A percentile compares a stretch with the other conserved stretches of the same genome.
Evolutionary conservation across 92 coral and sea anemone genomes (phyloP).

Genomic region (Actinostola sp.): DNA sequence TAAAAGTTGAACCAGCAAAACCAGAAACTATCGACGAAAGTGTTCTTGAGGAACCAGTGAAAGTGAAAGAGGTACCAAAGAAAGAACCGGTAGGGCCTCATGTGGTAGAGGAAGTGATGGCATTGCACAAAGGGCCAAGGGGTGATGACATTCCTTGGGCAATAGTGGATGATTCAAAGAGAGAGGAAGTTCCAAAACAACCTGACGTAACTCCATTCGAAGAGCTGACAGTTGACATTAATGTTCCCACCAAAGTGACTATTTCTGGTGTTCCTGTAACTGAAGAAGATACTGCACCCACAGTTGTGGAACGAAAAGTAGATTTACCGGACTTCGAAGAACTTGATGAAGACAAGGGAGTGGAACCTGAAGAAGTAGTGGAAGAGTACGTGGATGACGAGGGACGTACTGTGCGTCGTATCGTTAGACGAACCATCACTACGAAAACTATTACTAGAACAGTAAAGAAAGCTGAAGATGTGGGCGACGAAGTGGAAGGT

Average conservation of each 20-base stretch:
- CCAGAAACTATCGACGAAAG: conserved; percentile 15
- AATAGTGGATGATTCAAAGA: conserved; percentile 27
- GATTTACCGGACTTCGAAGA: conserved; percentile 17
- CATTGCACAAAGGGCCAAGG: neutral
- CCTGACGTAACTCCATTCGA: conserved; percentile 1
- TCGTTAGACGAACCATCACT: conserved; percentile 59
- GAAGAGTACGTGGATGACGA: conserved; percentile 49
- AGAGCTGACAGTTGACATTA: neutral
- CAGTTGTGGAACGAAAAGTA: conserved; percentile 1
- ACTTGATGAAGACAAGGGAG: conserved; percentile 2
- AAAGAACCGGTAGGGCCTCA: conserved; percentile 10
- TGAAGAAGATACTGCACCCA: conserved; percentile 9
- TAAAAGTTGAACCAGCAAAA: conserved; percentile 33
- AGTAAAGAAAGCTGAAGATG: no score
- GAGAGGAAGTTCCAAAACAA: neutral
- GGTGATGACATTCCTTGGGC: conserved; percentile 4
- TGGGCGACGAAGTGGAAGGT: no score
- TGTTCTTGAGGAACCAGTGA: conserved; percentile 8
- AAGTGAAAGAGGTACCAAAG: neutral
- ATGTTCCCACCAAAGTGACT: neutral
- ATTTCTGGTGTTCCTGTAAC: conserved; percentile 9
- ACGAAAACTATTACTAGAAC: conserved; percentile 3
- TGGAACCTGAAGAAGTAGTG: conserved; percentile 7
- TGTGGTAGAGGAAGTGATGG: conserved; percentile 22
- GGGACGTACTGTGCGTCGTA: conserved; percentile 75